A percentile compares a stretch with the other conserved stretches of the same genome.
Evolutionary conservation across 2,888 invertebrate species (phyloP).

Genomic region (Listrodromus nycthemerus): DNA sequence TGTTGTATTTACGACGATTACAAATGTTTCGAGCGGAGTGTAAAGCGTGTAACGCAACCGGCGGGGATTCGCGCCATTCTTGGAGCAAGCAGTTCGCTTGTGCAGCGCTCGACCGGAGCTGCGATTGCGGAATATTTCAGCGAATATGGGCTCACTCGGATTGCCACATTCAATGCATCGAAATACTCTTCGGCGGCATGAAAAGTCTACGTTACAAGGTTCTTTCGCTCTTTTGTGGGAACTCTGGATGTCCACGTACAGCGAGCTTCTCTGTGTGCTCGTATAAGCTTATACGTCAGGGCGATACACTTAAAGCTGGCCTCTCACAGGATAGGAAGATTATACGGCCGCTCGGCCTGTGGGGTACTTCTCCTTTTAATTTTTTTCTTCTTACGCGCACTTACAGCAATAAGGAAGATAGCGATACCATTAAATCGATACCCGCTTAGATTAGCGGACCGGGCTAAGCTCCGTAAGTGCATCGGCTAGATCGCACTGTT

Average conservation of each 20-base stretch:
- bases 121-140: slow-evolving; percentile 10
- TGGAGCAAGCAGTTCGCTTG: slow-evolving; percentile 1
- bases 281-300: background rate
- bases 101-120: slow-evolving; percentile 23
- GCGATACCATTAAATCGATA: slow-evolving; percentile 66
- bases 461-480: slow-evolving; percentile 2
- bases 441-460: slow-evolving; percentile 21
- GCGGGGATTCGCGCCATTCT: slow-evolving; percentile 44
- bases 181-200: slow-evolving; percentile 4
- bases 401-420: slow-evolving; percentile 79
- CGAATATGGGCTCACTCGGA: slow-evolving; percentile 28
- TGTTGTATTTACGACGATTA: slow-evolving; percentile 56
- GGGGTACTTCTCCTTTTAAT: slow-evolving; percentile 20
- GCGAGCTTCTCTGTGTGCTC: background rate
- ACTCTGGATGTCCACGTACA: background rate
- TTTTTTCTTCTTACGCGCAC: slow-evolving; percentile 31
- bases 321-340: slow-evolving; percentile 22
- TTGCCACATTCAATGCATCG: slow-evolving; percentile 9
- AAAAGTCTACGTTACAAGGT: slow-evolving; percentile 49
- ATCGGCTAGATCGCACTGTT: slow-evolving; percentile 43
- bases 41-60: slow-evolving; percentile 53
- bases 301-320: background rate
- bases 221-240: slow-evolving; percentile 17
- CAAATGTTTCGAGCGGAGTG: slow-evolving; percentile 47
- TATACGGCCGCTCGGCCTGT: background rate